Evolutionary conservation across 2,888 invertebrate genomes (phyloP).

Genomic region (Volucella bombylans): DNA sequence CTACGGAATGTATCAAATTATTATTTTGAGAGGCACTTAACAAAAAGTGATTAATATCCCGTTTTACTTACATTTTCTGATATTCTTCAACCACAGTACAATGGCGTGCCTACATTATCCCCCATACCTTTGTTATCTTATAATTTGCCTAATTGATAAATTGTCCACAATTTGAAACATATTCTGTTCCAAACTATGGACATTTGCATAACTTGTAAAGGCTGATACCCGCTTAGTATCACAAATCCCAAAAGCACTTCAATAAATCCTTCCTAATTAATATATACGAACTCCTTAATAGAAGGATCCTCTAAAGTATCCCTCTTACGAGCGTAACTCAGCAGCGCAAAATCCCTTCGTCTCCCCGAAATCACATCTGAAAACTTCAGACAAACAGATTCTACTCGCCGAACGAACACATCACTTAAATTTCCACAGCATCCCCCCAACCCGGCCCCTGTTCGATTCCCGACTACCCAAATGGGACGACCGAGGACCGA

Average conservation of each 20-base stretch:
- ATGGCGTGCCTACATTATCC: no score
- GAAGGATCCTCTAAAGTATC: slow-evolving; percentile 45
- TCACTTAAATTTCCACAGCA: slow-evolving; percentile 26
- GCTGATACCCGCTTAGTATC: slow-evolving; percentile 33
- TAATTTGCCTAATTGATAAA: slow-evolving; percentile 12
- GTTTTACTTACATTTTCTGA: no score
- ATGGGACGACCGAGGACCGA: background rate
- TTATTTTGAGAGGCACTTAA: no score
- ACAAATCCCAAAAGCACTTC: slow-evolving; percentile 35
- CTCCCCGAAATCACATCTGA: slow-evolving; percentile 43
- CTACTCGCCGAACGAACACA: slow-evolving; percentile 10
- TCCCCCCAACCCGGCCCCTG: slow-evolving; percentile 21
- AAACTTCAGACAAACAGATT: slow-evolving; percentile 50
- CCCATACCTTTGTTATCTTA: background rate
- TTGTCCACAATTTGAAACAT: background rate
- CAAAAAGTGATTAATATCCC: no score
- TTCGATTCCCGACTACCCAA: no score
- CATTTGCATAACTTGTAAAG: slow-evolving; percentile 27
- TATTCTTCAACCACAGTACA: background rate
- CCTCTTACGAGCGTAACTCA: slow-evolving; percentile 16
- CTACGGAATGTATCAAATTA: no score
- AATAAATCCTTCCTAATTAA: slow-evolving; percentile 58
- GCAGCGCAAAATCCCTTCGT: slow-evolving; percentile 11
- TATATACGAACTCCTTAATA: slow-evolving; percentile 57
- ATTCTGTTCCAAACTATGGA: slow-evolving; percentile 13